These are phyloP conservation scores for Musca vetustissima DNA, from an alignment of 1,140 invertebrate species.

Conservation along the genomic window DNA sequence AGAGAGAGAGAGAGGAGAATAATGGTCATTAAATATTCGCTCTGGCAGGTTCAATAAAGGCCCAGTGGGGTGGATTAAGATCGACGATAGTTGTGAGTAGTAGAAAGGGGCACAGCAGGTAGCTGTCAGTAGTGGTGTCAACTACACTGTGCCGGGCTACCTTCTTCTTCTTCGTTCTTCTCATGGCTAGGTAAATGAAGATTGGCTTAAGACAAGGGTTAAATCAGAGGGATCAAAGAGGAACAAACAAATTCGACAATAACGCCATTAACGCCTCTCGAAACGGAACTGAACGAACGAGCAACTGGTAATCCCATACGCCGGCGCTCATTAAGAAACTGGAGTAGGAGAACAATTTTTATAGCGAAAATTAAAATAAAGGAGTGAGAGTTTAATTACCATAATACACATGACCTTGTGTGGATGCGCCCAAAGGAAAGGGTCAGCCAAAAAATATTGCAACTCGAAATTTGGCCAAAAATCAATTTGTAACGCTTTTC, in stretches of 20 bases:
- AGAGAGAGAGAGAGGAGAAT: background rate
- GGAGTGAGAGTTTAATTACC: background rate
- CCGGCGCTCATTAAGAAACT: background rate
- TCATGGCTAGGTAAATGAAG: background rate
- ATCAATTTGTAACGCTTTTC: background rate
- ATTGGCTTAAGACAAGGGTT: background rate
- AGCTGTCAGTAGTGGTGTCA: background rate
- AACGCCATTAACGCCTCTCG: conserved; percentile 9
- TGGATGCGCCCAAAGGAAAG: too few relatives aligned
- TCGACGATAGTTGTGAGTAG: too few relatives aligned
- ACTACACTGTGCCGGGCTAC: too few relatives aligned
- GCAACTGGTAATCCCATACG: background rate
- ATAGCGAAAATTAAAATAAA: background rate
- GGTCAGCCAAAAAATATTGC: too few relatives aligned
- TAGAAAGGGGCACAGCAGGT: background rate
- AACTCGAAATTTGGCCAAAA: background rate
- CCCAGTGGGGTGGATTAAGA: conserved; percentile 7
- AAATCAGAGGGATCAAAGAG: too few relatives aligned
- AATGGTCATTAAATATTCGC: background rate
- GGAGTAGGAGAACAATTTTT: background rate
- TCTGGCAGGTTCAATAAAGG: background rate
- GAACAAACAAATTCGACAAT: too few relatives aligned
- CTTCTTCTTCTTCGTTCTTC: too few relatives aligned
- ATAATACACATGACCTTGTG: background rate
- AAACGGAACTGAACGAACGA: background rate